Conservation (phyloP, 1,140 invertebrate genomes). For the Neodiprion lecontei region DNA sequence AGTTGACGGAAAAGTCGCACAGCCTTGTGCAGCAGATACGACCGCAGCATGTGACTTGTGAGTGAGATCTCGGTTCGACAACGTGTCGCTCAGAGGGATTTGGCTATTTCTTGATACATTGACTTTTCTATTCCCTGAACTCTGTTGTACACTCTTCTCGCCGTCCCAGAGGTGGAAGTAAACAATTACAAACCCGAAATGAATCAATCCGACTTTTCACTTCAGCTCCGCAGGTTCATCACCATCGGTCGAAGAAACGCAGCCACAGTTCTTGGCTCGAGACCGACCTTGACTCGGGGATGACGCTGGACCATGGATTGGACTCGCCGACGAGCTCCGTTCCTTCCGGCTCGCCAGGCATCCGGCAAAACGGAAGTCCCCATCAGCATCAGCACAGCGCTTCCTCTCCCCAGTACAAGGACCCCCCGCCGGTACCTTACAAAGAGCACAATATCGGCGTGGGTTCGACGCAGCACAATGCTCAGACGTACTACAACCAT, state of each 20-base stretch:
- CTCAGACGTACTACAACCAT: background rate
- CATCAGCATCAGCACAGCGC: conserved; percentile 33
- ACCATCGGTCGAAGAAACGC: conserved; percentile 54
- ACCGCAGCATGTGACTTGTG: conserved; percentile 52
- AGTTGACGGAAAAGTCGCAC: conserved; percentile 79
- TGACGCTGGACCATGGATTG: conserved; percentile 68
- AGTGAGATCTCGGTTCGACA: conserved; percentile 15
- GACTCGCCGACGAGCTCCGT: conserved; percentile 48
- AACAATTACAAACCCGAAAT: background rate
- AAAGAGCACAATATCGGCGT: conserved; percentile 30
- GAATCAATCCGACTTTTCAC: conserved; percentile 1
- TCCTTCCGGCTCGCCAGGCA: conserved; percentile 37
- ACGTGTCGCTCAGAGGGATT: too few species aligned
- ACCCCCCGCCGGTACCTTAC: conserved; percentile 24
- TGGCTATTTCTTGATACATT: conserved; percentile 12
- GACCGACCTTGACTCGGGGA: conserved; percentile 85
- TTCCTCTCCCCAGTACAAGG: conserved; percentile 37
- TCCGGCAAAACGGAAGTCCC: conserved; percentile 40
- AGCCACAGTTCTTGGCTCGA: conserved; percentile 77
- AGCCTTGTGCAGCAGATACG: conserved; percentile 62
- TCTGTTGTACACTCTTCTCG: background rate
- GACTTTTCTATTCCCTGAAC: background rate
- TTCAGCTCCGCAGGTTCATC: conserved; percentile 45
- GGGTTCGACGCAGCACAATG: conserved; percentile 19
- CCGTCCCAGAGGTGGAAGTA: background rate